Conservation (phyloP, 2,888 invertebrate species). For the Tinea trinotella region DNA sequence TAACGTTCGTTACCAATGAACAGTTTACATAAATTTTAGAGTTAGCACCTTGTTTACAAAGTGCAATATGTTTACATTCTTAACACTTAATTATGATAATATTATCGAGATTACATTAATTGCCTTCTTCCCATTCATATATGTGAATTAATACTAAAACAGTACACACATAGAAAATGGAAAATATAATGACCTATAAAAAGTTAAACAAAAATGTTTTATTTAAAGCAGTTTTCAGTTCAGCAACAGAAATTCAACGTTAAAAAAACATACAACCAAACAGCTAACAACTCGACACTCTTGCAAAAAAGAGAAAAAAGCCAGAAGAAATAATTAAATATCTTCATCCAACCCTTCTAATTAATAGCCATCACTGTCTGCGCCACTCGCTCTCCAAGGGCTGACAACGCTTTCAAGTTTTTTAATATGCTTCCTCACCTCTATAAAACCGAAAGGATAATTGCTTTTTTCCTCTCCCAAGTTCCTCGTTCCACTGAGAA, state of each 20-base stretch:
- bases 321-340: conserved; percentile 62
- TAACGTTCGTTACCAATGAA: conserved; percentile 54
- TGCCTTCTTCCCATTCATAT: not conserved
- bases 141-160: not conserved
- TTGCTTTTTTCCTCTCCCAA: conserved; percentile 53
- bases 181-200: not conserved
- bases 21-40: conserved; percentile 70
- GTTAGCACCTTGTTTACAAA: conserved; percentile 70
- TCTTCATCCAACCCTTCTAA: conserved; percentile 70
- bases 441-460: conserved; percentile 37
- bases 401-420: conserved; percentile 55
- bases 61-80: conserved; percentile 46
- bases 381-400: conserved; percentile 51
- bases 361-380: conserved; percentile 71
- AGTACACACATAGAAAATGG: no score
- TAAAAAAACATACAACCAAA: conserved; percentile 25
- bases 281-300: conserved; percentile 22
- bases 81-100: conserved; percentile 8
- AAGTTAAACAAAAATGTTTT: not conserved
- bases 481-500: conserved; percentile 37
- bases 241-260: not conserved
- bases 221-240: not conserved
- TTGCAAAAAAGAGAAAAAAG: conserved; percentile 32
- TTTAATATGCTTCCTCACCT: conserved; percentile 22
- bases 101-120: not conserved